These are phyloP conservation scores for Ornithoptera priamus DNA, from an alignment of 2,888 invertebrate species.

Conservation along the genomic window DNA sequence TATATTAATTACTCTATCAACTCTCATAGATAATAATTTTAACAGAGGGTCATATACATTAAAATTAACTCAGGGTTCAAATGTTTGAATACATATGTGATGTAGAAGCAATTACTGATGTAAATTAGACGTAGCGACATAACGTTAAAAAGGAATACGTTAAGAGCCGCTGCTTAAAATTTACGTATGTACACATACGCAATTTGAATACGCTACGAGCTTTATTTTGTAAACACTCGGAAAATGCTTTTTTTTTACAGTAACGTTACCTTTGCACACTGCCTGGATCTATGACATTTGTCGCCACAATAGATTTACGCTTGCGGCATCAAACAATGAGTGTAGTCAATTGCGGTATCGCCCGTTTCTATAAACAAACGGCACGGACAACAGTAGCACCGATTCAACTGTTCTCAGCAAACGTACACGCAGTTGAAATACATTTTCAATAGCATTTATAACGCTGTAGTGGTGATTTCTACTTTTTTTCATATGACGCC, in stretches of 20 bases:
- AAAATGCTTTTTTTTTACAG: slow-evolving; percentile 10
- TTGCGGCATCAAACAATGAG: slow-evolving; percentile 41
- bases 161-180: slow-evolving; percentile 13
- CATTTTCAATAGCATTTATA: slow-evolving; percentile 1
- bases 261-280: slow-evolving; percentile 18
- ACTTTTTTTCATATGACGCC: not conserved
- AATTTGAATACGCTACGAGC: slow-evolving; percentile 13
- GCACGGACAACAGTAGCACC: slow-evolving; percentile 17
- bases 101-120: slow-evolving; percentile 15
- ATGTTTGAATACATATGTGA: slow-evolving; percentile 12
- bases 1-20: too few species aligned
- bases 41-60: not conserved
- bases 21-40: not conserved
- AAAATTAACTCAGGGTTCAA: not conserved
- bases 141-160: slow-evolving; percentile 19
- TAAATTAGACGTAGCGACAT: slow-evolving; percentile 13
- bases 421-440: slow-evolving; percentile 8
- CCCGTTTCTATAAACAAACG: slow-evolving; percentile 39
- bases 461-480: not conserved
- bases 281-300: slow-evolving; percentile 30
- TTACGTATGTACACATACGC: slow-evolving; percentile 10
- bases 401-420: slow-evolving; percentile 21
- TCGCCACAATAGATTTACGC: slow-evolving; percentile 40
- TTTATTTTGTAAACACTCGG: slow-evolving; percentile 14
- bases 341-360: slow-evolving; percentile 46